These are phyloP conservation scores for Dreissena polymorpha DNA, from an alignment of 1,140 invertebrate species.

Conservation along the genomic window DNA sequence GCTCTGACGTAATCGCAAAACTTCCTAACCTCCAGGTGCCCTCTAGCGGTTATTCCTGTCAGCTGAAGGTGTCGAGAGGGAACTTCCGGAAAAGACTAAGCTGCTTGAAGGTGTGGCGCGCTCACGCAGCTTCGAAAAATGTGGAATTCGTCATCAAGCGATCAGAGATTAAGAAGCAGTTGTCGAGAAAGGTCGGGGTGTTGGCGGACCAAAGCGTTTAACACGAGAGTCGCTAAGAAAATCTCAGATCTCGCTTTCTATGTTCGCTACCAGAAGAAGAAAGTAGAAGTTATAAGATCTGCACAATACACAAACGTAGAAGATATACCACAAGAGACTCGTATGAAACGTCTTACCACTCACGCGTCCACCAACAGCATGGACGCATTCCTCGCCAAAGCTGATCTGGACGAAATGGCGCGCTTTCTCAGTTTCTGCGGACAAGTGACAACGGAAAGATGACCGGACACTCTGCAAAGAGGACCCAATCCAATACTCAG, in stretches of 20 bases:
- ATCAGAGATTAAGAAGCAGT: constrained; percentile 5
- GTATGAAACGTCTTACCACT: constrained; percentile 21
- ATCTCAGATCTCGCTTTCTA: constrained; percentile 50
- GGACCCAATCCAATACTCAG: background rate
- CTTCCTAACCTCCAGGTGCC: constrained; percentile 32
- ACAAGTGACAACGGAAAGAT: constrained; percentile 30
- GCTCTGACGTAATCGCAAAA: constrained; percentile 44
- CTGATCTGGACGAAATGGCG: constrained; percentile 40
- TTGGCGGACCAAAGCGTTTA: background rate
- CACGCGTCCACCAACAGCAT: constrained; percentile 42
- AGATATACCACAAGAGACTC: background rate
- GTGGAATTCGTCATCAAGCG: constrained; percentile 38
- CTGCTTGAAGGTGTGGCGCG: constrained; percentile 45
- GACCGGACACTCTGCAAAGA: background rate
- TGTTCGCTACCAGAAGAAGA: constrained; percentile 40
- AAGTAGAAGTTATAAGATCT: background rate
- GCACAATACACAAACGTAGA: no score
- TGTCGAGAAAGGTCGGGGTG: constrained; percentile 15
- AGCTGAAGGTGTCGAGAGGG: constrained; percentile 36
- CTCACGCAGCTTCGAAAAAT: constrained; percentile 14
- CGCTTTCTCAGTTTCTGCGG: constrained; percentile 40
- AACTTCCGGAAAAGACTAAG: constrained; percentile 42
- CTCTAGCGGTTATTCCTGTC: constrained; percentile 38
- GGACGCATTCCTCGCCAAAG: constrained; percentile 46
- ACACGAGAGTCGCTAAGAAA: constrained; percentile 37